Conservation (phyloP, 2,888 invertebrate species). For the Autographa pulchrina region DNA sequence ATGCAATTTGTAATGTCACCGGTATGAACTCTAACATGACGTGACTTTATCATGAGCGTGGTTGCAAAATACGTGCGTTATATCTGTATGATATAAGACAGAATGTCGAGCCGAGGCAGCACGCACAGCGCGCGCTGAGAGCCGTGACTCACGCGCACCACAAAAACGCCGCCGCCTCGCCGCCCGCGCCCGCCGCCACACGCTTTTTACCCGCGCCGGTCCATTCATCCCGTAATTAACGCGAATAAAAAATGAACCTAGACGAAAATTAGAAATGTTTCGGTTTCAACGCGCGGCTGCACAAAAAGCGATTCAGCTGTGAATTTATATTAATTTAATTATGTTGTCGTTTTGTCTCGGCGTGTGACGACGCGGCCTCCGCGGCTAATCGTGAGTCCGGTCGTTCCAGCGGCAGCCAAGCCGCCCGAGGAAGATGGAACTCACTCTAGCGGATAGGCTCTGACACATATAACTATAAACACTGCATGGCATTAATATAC, state of each 20-base stretch:
- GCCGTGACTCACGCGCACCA: slow-evolving; percentile 81
- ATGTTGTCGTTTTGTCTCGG: slow-evolving; percentile 78
- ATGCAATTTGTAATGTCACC: not conserved
- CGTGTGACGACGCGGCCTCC: slow-evolving; percentile 58
- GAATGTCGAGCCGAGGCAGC: slow-evolving; percentile 13
- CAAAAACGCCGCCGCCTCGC: slow-evolving; percentile 62
- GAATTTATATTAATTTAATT: slow-evolving; percentile 84
- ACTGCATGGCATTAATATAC: slow-evolving; percentile 65
- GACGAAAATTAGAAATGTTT: slow-evolving; percentile 85
- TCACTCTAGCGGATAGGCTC: slow-evolving; percentile 8
- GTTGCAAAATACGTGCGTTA: not conserved
- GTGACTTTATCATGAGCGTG: not conserved
- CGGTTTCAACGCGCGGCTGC: slow-evolving; percentile 74
- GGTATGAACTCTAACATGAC: not conserved
- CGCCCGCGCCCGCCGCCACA: slow-evolving; percentile 53
- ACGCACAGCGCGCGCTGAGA: slow-evolving; percentile 44
- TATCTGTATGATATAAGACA: not conserved
- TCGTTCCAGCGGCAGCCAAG: slow-evolving; percentile 9
- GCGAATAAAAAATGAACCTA: slow-evolving; percentile 81
- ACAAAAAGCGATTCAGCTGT: slow-evolving; percentile 75
- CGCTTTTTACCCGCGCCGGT: slow-evolving; percentile 63
- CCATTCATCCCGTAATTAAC: slow-evolving; percentile 87
- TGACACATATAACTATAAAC: slow-evolving; percentile 70
- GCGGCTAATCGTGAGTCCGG: slow-evolving; percentile 14
- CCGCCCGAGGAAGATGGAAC: slow-evolving; percentile 32